Percentiles rank a stretch among this genome's conserved stretches.
phyloP scores from a whole-genome alignment of 2,888 invertebrate genomes.

The Thysanoteuthis rhombus region DNA sequence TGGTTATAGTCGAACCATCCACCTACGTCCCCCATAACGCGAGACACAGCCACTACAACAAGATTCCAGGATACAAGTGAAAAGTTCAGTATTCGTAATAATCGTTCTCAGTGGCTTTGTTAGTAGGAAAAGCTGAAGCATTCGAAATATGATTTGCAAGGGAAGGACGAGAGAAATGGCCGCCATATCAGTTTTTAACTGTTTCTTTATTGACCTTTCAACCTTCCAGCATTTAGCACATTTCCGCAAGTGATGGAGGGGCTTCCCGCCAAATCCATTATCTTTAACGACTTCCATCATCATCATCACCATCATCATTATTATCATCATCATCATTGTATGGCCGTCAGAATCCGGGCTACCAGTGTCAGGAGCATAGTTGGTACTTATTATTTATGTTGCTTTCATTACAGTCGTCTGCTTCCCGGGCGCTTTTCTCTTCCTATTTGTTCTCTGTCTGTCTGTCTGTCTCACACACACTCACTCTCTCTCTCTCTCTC shows the following conservation, averaged over 20 bases:
- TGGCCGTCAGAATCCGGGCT: not conserved
- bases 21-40: no score
- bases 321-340: not conserved
- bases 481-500: not conserved
- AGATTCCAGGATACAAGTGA: not conserved
- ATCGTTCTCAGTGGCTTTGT: not conserved
- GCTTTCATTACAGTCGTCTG: not conserved
- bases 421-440: no score
- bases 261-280: not conserved
- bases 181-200: not conserved
- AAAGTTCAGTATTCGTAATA: not conserved
- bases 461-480: not conserved
- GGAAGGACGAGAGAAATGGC: not conserved
- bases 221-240: not conserved
- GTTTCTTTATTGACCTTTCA: not conserved
- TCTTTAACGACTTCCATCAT: not conserved
- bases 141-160: not conserved
- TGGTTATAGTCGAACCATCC: no score
- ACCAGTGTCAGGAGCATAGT: not conserved
- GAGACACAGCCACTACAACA: no score
- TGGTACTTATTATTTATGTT: not conserved
- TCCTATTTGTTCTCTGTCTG: not conserved
- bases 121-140: not conserved
- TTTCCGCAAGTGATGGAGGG: not conserved
- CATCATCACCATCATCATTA: not conserved